Evolutionary conservation across 2,113 vertebrate genomes (phyloP), one percentile per base, ranked within the genome.

Genomic region (Puntigrus tetrazona): DNA sequence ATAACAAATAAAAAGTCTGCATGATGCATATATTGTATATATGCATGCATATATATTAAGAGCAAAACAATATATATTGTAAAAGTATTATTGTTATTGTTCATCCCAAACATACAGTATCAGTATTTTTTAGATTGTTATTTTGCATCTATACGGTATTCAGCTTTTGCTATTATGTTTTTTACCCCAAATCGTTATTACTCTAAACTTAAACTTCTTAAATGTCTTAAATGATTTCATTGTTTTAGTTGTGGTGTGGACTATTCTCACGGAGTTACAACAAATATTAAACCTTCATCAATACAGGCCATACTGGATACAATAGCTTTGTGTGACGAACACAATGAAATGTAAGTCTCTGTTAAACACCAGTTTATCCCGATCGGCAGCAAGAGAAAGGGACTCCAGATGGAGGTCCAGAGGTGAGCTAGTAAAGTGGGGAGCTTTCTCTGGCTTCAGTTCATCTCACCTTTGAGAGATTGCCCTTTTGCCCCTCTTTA

Each of bases 371-470:
- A 18, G 73, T 75, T 75, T 75, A 75, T 25, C 11, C 11, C 13
- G 61, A 55, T n/a, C 34, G 31, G 34, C 2, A 47, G 29, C n/a
- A 7, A 69, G 83, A 27, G 36, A 22, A 52, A 20, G 36, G 34
- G 34, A 22, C 67, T 81, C 27, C 38, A 72, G n/a, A 85, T 34
- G 20, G 65, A 69, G 52, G 76, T 80, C 73, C 34, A 70, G 57
- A 81, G 84, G 76, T 63, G 79, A 78, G 75, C 50, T 70, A 61
- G 61, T 84, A 86, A 83, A 81, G 85, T 74, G 52, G 13, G 45
- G 47, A 87, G 65, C 87, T 83, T 86, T 63, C 81, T 82, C 82
- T 78, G 82, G 84, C 87, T 86, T 52, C n/a, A 75, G 81, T 84
- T 90, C 86, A 70, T 82, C 61, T 84, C 80, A 79, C 81, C 63